Conservation (phyloP, 2,113 vertebrate species). For the Ctenomys sociabilis region DNA sequence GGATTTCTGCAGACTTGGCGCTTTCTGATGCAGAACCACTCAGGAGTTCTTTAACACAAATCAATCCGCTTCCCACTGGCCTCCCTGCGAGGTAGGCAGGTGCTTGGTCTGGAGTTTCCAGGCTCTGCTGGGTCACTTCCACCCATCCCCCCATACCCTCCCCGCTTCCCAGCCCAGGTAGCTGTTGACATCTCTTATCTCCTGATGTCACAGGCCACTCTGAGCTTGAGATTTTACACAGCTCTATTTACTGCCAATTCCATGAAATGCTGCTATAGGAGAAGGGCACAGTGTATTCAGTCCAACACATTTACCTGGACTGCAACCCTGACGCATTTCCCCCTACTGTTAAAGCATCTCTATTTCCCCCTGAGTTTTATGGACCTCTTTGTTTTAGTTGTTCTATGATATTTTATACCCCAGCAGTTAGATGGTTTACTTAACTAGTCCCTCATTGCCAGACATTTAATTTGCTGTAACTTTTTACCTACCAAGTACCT, state of each 20-base stretch:
- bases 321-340: neutral
- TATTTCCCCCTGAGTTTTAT: neutral
- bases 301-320: neutral
- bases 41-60: neutral
- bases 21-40: neutral
- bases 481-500: neutral
- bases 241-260: neutral
- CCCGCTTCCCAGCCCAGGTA: neutral
- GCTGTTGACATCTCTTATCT: slow-evolving; percentile 27
- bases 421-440: slow-evolving; percentile 24
- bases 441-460: neutral
- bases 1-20: neutral
- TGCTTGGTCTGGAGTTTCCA: neutral
- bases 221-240: neutral
- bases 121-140: neutral
- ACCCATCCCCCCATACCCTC: neutral
- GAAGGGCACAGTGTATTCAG: neutral
- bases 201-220: neutral
- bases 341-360: neutral
- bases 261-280: neutral
- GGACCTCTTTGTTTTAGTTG: slow-evolving; percentile 36
- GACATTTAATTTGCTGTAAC: neutral
- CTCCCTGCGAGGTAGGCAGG: neutral
- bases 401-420: slow-evolving; percentile 21
- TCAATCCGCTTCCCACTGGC: neutral